Evolutionary conservation across 1,140 invertebrate species (phyloP), one percentile per base, ranked within the genome.

Genomic region (Mya arenaria): DNA sequence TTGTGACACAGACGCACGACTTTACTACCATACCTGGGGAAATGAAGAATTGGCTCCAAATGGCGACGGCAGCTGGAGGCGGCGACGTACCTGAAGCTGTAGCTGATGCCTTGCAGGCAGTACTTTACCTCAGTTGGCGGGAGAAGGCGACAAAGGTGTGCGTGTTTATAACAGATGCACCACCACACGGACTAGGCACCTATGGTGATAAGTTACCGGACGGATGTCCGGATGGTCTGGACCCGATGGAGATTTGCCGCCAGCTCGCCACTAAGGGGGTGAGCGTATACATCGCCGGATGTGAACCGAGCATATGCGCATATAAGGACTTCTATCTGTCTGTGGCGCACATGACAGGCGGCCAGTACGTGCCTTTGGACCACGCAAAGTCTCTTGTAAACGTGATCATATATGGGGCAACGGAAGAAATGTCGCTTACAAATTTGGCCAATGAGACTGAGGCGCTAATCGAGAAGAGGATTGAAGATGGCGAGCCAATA

Each of bases 1-100:
- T 87, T 44, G 84, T 86, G 32, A 88, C 87, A 4, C 39, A 78
- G 17, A 55, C 77, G 19, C 84, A 90, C 23, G 87, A 88, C 68
- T 90, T 90, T 79, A 90, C 89, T 10, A 23, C 63, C 10, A 74
- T 80, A 0, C 73, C 86, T 5, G 60, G 73, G 10, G 48, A 68
- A 17, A 90, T 90, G 89, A 89, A 86, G 77, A 19, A 48, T 1
- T 88, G 87, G 86, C 52, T 89, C 23, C 75, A 87, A 17, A 30
- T 56, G 0, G 84, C 84, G 34, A 55, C 25, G 0, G 89, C 89
- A 23, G 23, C 23, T 17, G 89, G 89, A 48, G 87, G 89, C 34
- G 89, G 89, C 6, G 89, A 90, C 77, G 58, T 58, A 32, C 87
- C 89, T 19, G 89, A 90, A 55, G 86, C 86, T 28, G 86, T 90